Base-by-base conservation (phyloP, 2,888 invertebrate genomes). In the Acrobasis suavella region DNA sequence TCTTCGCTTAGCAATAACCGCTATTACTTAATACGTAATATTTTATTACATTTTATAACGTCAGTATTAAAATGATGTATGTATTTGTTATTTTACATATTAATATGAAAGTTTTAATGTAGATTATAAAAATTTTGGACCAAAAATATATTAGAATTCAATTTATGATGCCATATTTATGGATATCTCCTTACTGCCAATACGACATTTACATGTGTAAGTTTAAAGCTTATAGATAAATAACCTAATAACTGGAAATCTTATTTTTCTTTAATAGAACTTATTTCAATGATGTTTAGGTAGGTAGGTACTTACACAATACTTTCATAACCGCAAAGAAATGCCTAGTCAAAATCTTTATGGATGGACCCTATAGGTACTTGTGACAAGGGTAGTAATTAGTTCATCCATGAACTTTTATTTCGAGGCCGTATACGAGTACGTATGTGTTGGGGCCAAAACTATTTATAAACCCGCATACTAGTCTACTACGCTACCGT, bases 31-130 rank as follows among this genome's bases (percentile, higher is more conserved):
- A 51, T 61, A 54, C 61, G 60, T 85, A 77, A 76, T 74, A 80
- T 78, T 82, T 82, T 82, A 79, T 78, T 81, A 81, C 78, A 81
- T 83, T 83, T 72, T 86, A 76, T 87, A 85, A 88, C 89, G 83
- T 86, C 88, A 91, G 91, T 91, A 91, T 91, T 91, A 91, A 85
- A 88, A 84, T 86, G 89, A 85, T 89, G 91, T 89, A 89, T 89
- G 87, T 89, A 87, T 86, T 87, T 86, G 77, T 78, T 83, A 81
- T 73, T 78, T 82, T 78, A 76, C 82, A 83, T 78, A 75, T 78
- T 76, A 76, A 82, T 86, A 85, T 84, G 83, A 81, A 85, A 80
- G 81, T 81, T 82, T 71, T 77, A 54, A 78, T 77, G 79, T 87
- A 84, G 77, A 76, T 82, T 82, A 82, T 82, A 68, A 76, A 82